Evolutionary conservation across 2,888 invertebrate species (phyloP), one percentile per base, ranked within the genome.

Genomic region (Watsonalla cultraria): DNA sequence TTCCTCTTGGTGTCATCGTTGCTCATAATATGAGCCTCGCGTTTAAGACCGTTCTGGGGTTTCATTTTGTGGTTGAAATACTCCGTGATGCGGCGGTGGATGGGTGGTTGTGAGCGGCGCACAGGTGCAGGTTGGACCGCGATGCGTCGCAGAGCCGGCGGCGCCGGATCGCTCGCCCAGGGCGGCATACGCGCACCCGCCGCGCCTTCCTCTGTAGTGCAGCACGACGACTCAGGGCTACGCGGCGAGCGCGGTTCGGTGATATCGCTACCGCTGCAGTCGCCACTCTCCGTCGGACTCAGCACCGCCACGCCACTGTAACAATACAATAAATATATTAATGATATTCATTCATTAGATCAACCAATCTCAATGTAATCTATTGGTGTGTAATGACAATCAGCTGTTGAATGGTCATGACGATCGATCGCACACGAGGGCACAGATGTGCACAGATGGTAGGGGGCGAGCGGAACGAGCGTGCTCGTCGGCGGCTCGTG

Each of bases 191-290:
- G 89, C 89, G 83, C 72, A 66, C 76, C 64, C 72, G 74, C 80
- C 72, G 75, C 80, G 70, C 76, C 69, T 67, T 93, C 93, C 64
- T 93, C 93, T 77, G 66, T 61, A 61, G 61, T 65, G 84, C 93
- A 84, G 80, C 89, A 82, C 74, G 83, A 81, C 64, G 93, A 92
- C 74, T 92, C 91, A 65, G 95, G 94, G 84, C 95, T 96, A 86
- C 94, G 95, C 69, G 96, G 96, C 57, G 96, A 96, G 63, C 95
- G 95, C 54, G 96, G 96, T 84, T 96, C 96, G 70, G 96, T 96
- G 84, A 96, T 95, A 90, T 96, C 96, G 87, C 96, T 96, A 70
- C 93, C 89, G 72, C 92, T 92, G 92, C 81, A 91, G 73, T 93
- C 94, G 73, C 94, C 92, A 63, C 94, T 95, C 71, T 95, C 95